Evolutionary conservation across 2,113 vertebrate species (phyloP), one percentile per base, ranked within the genome.

Genomic region (Syrrhaptes paradoxus): DNA sequence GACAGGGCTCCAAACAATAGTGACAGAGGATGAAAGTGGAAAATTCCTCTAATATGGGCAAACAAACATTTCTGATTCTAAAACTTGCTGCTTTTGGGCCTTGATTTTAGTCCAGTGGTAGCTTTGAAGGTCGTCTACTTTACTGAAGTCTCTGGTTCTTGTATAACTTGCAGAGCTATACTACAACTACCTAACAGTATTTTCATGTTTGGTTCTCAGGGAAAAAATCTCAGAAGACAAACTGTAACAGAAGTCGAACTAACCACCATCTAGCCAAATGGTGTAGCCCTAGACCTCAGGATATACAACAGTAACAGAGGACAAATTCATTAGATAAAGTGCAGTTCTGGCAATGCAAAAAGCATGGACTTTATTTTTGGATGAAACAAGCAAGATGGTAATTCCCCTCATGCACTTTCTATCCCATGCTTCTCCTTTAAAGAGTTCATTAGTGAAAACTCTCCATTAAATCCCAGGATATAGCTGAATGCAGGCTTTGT

Each of bases 331-430:
- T 48, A 85, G 65, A 93, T 81, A 91, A 95, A 95, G 88, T 96
- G 90, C 92, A 93, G 59, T 68, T 94, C 92, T 84, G 77, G 93
- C 43, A 93, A 96, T 3, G 10, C 73, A 63, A 95, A 83, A 95
- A 95, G 84, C 90, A 91, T 16, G 34, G 82, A 82, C 32, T 66
- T 87, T 43, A 34, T 52, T 84, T 93, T 95, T 61, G 72, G 57
- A 94, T 87, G 57, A 36, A 77, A 68, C 62, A 93, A 93, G 62
- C 90, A 85, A 76, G 92, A 89, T 93, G 81, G 57, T 74, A 71
- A 79, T 16, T 55, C 31, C 45, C 41, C 36, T n/a, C 81, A 62
- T 72, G 41, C 81, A 76, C 67, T 25, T 84, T 61, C 80, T 59
- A 72, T 18, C 49, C 48, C 70, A 58, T 49, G 20, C 31, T 45